Percentiles rank a stretch among this genome's conserved stretches.
Conservation (phyloP, 1,140 invertebrate genomes). For the Matsumurasca onukii region DNA sequence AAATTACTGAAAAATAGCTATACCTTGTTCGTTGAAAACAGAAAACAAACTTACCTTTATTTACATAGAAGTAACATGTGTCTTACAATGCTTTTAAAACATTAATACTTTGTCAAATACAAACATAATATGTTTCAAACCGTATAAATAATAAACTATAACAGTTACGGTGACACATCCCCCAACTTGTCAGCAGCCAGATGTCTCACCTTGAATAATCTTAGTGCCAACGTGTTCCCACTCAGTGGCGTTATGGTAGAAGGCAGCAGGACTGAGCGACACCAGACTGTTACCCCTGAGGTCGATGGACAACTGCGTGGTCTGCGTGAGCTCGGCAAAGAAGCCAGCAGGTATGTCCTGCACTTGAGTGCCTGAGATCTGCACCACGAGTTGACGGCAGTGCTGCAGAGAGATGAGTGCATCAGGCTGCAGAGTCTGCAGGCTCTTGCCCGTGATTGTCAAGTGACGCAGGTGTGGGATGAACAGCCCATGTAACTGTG, state of each 20-base stretch:
- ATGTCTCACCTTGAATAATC: conserved; percentile 75
- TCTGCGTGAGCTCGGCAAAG: conserved; percentile 70
- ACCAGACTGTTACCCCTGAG: conserved; percentile 78
- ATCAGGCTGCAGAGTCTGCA: conserved; percentile 65
- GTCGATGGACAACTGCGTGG: conserved; percentile 73
- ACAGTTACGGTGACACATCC: no score
- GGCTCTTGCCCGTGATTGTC: conserved; percentile 70
- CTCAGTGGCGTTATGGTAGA: conserved; percentile 79
- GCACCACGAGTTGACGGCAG: conserved; percentile 65
- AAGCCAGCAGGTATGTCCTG: conserved; percentile 75
- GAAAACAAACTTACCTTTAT: no score
- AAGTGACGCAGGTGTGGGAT: conserved; percentile 74
- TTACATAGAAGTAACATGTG: no score
- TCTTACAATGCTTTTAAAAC: no score
- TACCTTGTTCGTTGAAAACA: no score
- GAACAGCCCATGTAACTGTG: conserved; percentile 46
- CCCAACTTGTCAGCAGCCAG: no score
- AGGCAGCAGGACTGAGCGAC: conserved; percentile 76
- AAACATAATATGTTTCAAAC: no score
- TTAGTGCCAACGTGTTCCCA: conserved; percentile 85
- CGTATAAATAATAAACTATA: no score
- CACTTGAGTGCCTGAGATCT: conserved; percentile 73
- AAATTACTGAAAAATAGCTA: no score
- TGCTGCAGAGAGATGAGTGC: conserved; percentile 64
- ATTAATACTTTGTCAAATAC: no score